Conservation (phyloP, 2,113 vertebrate genomes). For the Genyomyrus donnyi region DNA sequence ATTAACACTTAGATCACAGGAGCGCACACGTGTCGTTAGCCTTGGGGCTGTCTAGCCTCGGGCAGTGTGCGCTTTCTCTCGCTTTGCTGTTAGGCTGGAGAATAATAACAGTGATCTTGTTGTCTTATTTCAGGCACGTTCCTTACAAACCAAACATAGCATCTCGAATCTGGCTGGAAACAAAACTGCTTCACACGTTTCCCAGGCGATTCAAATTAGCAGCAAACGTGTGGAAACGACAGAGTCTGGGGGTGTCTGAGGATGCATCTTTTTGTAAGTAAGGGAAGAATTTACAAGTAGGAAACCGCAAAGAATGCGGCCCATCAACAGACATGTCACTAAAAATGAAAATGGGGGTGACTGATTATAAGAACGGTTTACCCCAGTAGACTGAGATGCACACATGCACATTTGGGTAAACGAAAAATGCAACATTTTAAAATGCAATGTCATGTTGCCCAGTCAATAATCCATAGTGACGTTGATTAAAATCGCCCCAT, state of each 20-base stretch:
- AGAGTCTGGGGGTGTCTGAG: neutral
- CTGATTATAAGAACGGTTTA: neutral
- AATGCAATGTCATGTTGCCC: neutral
- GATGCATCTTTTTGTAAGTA: neutral
- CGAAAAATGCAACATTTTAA: neutral
- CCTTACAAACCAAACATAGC: neutral
- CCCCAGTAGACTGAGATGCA: neutral
- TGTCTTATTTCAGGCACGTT: neutral
- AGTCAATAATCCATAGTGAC: neutral
- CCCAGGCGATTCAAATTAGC: neutral
- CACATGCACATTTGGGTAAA: neutral
- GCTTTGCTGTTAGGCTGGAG: neutral
- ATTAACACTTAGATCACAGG: neutral
- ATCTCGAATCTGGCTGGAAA: neutral
- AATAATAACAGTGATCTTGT: conserved; percentile 1
- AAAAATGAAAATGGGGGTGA: neutral
- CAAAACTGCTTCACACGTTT: neutral
- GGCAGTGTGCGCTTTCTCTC: conserved; percentile 35
- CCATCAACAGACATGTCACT: neutral
- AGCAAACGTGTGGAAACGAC: neutral
- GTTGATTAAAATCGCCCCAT: neutral
- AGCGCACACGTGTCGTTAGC: neutral
- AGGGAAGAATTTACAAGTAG: neutral
- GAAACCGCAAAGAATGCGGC: neutral
- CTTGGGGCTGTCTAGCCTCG: neutral